Percentiles rank a stretch among this genome's conserved stretches.
Conservation (phyloP, 2,797 vertebrate species). For the Lophius americanus region DNA sequence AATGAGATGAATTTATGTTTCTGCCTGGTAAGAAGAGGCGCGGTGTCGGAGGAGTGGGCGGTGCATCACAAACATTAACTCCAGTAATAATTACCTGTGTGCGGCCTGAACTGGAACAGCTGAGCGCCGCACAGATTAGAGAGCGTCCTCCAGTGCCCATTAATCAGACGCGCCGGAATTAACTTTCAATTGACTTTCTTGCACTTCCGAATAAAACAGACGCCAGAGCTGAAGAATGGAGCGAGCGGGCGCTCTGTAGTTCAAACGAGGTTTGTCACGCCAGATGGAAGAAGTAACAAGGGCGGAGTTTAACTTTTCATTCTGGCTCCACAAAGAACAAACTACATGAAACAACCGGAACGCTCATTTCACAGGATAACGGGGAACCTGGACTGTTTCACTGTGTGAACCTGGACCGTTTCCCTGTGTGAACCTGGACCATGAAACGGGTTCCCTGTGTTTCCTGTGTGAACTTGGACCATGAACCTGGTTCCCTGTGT, state of each 20-base stretch:
- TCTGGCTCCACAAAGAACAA: constrained; percentile 32
- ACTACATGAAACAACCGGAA: background rate
- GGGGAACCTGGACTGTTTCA: too few species aligned
- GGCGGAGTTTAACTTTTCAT: constrained; percentile 39
- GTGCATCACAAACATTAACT: constrained; percentile 74
- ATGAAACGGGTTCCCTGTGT: too few species aligned
- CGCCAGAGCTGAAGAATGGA: constrained; percentile 69
- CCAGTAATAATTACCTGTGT: constrained; percentile 71
- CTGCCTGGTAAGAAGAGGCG: constrained; percentile 58
- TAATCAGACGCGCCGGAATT: constrained; percentile 85
- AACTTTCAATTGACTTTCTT: constrained; percentile 84
- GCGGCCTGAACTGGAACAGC: constrained; percentile 71
- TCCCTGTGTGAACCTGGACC: too few species aligned
- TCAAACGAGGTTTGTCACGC: constrained; percentile 51
- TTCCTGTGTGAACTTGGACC: too few species aligned
- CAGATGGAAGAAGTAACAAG: constrained; percentile 25
- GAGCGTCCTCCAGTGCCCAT: constrained; percentile 75
- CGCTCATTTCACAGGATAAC: too few species aligned
- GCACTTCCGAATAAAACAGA: constrained; percentile 68
- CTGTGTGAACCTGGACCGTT: too few species aligned
- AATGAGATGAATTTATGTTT: constrained; percentile 1
- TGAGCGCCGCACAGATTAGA: constrained; percentile 75
- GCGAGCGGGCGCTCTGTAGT: constrained; percentile 59
- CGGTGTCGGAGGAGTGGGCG: constrained; percentile 32
- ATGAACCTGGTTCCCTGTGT: too few species aligned